Conservation (phyloP, 1,140 invertebrate species). For the Tetramorium simillimum region DNA sequence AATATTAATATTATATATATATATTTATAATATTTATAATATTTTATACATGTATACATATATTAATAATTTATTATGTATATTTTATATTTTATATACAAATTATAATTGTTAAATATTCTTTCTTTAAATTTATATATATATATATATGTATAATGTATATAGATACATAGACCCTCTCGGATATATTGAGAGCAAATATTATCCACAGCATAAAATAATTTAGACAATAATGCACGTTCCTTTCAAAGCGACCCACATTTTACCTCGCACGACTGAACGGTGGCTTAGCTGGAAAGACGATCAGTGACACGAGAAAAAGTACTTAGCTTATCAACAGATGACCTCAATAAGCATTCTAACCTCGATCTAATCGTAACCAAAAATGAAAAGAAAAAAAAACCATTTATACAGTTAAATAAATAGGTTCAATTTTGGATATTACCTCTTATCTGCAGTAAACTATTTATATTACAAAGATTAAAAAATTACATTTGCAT, state of each 20-base stretch:
- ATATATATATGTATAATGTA: too few species aligned
- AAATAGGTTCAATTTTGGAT: not conserved
- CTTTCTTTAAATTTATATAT: not conserved
- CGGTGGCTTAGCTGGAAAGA: conserved; percentile 40
- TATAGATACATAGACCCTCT: too few species aligned
- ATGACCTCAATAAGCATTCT: conserved; percentile 44
- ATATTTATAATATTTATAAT: not conserved
- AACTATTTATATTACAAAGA: not conserved
- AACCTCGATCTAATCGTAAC: conserved; percentile 23
- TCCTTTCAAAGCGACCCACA: conserved; percentile 44
- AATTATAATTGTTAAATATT: not conserved
- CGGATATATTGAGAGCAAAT: not conserved
- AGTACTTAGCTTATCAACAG: conserved; percentile 52
- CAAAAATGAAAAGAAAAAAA: conserved; percentile 47
- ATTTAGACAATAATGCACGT: conserved; percentile 22
- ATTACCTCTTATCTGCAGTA: not conserved
- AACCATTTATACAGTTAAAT: not conserved
- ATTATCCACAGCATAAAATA: not conserved
- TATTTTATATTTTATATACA: not conserved
- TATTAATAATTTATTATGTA: not conserved
- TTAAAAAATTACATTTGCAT: not conserved
- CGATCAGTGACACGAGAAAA: conserved; percentile 56
- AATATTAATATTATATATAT: not conserved
- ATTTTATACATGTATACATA: not conserved
- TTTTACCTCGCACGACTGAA: conserved; percentile 30